Conservation (phyloP, 1,140 invertebrate species). For the Zelostemma sp. region DNA sequence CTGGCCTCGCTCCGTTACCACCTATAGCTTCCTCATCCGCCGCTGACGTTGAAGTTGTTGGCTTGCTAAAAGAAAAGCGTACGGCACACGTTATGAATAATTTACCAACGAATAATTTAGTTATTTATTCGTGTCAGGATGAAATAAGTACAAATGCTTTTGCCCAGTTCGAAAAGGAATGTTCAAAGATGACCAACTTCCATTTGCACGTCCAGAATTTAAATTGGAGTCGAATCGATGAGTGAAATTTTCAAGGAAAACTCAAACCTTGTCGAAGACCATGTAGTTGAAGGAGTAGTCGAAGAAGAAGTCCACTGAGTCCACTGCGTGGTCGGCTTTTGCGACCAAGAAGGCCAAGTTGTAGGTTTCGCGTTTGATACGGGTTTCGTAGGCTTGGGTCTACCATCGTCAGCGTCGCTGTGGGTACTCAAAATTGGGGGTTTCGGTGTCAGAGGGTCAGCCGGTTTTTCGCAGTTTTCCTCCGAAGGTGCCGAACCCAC, state of each 20-base stretch:
- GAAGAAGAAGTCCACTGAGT: constrained; percentile 16
- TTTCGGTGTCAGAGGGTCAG: constrained; percentile 77
- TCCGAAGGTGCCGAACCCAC: constrained; percentile 70
- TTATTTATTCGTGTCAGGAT: too few species aligned
- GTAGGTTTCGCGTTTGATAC: constrained; percentile 58
- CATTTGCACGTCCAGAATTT: too few species aligned
- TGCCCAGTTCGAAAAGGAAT: too few species aligned
- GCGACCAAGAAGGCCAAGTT: constrained; percentile 64
- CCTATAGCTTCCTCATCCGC: constrained; percentile 7
- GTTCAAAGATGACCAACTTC: too few species aligned
- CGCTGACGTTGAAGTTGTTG: constrained; percentile 52
- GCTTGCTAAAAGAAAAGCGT: constrained; percentile 16
- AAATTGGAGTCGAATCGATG: too few species aligned
- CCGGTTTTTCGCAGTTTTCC: constrained; percentile 76
- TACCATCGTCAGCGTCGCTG: constrained; percentile 57
- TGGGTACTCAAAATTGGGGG: constrained; percentile 79
- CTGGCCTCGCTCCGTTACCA: constrained; percentile 32
- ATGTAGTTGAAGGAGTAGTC: constrained; percentile 28
- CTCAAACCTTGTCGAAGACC: constrained; percentile 24
- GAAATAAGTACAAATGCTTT: too few species aligned
- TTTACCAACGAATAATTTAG: constrained; percentile 2
- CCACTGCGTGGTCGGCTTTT: constrained; percentile 50
- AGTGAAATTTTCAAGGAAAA: too few species aligned
- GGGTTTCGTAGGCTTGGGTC: constrained; percentile 59
- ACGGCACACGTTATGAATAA: constrained; percentile 8